These are phyloP conservation scores for Babyrousa celebensis DNA, from an alignment of 2,797 vertebrate genomes.

Conservation along the genomic window DNA sequence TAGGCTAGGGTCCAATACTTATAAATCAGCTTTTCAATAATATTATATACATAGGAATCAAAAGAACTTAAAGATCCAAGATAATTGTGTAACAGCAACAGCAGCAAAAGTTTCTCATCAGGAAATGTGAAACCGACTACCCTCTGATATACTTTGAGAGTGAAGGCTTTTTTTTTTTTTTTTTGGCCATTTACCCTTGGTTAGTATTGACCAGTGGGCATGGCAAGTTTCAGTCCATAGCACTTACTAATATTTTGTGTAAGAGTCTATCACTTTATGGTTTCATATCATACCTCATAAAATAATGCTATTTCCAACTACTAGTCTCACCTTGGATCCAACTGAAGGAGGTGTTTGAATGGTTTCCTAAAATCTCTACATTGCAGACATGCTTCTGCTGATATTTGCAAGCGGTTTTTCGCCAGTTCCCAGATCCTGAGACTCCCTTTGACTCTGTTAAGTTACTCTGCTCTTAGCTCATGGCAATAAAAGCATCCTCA, in stretches of 20 bases:
- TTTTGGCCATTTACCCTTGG: not conserved
- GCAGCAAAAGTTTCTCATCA: slow-evolving; percentile 59
- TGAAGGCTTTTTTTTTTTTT: not conserved
- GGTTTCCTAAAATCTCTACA: not conserved
- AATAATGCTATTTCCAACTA: not conserved
- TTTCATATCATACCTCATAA: slow-evolving; percentile 37
- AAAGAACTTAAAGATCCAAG: not conserved
- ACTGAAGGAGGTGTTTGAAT: not conserved
- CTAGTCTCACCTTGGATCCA: slow-evolving; percentile 13
- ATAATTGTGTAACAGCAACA: slow-evolving; percentile 52
- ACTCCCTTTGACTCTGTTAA: not conserved
- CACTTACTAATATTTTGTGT: slow-evolving; percentile 63
- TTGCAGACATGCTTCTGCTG: not conserved
- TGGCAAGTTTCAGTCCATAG: not conserved
- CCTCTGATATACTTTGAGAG: slow-evolving; percentile 71
- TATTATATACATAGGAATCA: not conserved
- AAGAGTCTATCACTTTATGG: not conserved
- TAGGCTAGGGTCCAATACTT: not conserved
- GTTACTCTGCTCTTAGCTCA: not conserved
- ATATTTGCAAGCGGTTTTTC: not conserved
- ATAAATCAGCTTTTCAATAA: not conserved
- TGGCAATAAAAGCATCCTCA: not conserved
- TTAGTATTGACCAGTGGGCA: not conserved
- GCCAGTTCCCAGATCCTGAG: not conserved
- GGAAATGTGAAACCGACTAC: slow-evolving; percentile 50